phyloP scores from a whole-genome alignment of 2,888 invertebrate genomes.

The Clistopyga incitator region DNA sequence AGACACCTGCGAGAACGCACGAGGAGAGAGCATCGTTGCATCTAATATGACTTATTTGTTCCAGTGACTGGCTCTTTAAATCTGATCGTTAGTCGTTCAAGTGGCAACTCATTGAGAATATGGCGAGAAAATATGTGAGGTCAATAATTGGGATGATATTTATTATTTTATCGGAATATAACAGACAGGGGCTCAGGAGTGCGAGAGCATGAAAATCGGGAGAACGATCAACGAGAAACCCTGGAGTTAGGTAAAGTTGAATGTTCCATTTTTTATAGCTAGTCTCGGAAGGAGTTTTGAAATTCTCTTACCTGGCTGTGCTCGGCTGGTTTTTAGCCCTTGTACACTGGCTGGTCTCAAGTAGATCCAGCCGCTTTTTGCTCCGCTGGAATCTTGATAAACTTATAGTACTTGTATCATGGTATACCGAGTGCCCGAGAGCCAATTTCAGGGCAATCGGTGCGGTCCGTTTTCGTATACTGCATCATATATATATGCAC shows the following conservation, averaged over 20 bases:
- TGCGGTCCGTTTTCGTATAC: conserved; percentile 75
- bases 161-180: too few relatives aligned
- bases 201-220: too few relatives aligned
- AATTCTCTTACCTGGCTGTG: not conserved
- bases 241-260: not conserved
- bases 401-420: conserved; percentile 71
- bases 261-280: not conserved
- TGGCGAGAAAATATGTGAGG: not conserved
- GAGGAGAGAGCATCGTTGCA: not conserved
- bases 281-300: not conserved
- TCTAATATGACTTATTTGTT: not conserved
- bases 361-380: conserved; percentile 12
- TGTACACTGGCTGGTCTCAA: not conserved
- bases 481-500: conserved; percentile 64
- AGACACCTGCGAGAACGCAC: conserved; percentile 23
- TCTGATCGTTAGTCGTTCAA: not conserved
- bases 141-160: too few relatives aligned
- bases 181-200: too few relatives aligned
- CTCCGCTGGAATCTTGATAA: conserved; percentile 75
- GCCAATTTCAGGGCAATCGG: conserved; percentile 78
- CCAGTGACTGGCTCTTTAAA: not conserved
- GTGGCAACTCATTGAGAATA: not conserved
- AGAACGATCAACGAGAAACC: not conserved
- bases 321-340: not conserved
- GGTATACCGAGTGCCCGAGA: conserved; percentile 72